phyloP scores from a whole-genome alignment of 2,113 vertebrate genomes.

The Ailuropoda melanoleuca region DNA sequence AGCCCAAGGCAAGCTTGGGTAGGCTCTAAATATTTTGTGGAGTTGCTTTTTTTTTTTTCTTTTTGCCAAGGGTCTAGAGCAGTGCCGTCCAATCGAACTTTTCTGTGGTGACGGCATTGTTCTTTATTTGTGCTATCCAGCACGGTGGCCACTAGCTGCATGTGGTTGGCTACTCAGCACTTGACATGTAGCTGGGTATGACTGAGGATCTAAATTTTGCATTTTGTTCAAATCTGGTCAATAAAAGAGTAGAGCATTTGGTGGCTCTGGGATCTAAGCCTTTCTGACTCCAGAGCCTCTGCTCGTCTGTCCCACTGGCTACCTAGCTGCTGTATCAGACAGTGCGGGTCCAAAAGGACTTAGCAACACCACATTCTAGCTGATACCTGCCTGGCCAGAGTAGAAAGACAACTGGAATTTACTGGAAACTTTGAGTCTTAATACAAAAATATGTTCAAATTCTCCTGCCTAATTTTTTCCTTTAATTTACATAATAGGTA shows the following conservation, averaged over 20 bases:
- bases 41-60: neutral
- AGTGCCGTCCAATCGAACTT: rapidly evolving
- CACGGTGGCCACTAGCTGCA: rapidly evolving
- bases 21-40: neutral
- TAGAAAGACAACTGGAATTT: neutral
- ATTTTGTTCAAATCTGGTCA: neutral
- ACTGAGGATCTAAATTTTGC: neutral
- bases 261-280: neutral
- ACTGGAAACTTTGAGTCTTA: neutral
- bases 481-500: neutral
- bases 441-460: neutral
- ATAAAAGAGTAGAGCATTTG: rapidly evolving
- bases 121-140: rapidly evolving
- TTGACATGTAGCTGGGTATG: neutral
- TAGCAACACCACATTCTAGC: neutral
- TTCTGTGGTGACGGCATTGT: rapidly evolving
- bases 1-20: neutral
- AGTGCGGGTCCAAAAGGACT: neutral
- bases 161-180: rapidly evolving
- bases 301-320: neutral
- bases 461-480: neutral
- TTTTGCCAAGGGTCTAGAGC: neutral
- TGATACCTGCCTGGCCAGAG: rapidly evolving
- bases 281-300: neutral
- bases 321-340: neutral